These are phyloP conservation scores for Rhea americana DNA, from an alignment of 2,113 vertebrate species.

Conservation along the genomic window DNA sequence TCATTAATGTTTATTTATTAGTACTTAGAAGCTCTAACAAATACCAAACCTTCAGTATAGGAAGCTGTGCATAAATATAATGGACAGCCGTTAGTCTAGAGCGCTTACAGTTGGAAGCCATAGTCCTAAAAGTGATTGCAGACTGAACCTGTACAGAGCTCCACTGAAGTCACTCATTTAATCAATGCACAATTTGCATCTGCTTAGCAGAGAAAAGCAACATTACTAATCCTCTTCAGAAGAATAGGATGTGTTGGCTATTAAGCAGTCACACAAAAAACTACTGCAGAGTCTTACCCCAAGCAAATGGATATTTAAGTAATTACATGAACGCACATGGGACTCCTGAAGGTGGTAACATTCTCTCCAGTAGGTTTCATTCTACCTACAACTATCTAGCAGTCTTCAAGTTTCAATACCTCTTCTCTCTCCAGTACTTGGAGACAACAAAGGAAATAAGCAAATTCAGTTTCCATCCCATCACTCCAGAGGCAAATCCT, in stretches of 20 bases:
- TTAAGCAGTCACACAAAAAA: not conserved
- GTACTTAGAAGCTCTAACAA: not conserved
- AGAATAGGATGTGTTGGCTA: not conserved
- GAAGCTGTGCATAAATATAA: not conserved
- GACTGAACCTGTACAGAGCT: not conserved
- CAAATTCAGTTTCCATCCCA: not conserved
- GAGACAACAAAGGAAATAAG: not conserved
- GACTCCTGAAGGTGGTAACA: not conserved
- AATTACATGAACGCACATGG: not conserved
- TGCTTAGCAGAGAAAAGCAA: not conserved
- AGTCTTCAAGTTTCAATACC: not conserved
- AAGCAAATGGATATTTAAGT: not conserved
- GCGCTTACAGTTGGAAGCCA: not conserved
- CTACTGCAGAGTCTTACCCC: not conserved
- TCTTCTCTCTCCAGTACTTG: not conserved
- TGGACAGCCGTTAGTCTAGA: not conserved
- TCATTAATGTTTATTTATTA: not conserved
- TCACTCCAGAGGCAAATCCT: not conserved
- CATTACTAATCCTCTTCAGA: not conserved
- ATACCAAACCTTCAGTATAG: not conserved
- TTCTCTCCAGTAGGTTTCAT: not conserved
- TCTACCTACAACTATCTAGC: not conserved
- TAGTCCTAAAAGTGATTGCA: accelerated
- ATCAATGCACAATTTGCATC: not conserved
- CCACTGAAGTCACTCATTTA: not conserved